phyloP scores from a whole-genome alignment of 1,140 invertebrate genomes.

The Cephus cinctus region DNA sequence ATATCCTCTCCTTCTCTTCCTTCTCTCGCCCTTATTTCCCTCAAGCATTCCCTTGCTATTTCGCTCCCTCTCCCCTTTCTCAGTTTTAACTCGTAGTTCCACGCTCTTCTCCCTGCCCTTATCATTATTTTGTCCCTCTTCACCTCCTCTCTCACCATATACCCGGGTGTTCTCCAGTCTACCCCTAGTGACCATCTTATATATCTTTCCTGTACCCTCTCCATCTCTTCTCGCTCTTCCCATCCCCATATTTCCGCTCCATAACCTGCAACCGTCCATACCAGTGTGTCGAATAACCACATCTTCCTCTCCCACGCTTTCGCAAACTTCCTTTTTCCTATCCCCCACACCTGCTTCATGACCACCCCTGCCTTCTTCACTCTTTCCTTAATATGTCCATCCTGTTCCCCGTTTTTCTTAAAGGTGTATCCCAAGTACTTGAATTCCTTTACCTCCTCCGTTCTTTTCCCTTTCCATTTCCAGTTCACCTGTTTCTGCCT shows the following conservation, averaged over 20 bases:
- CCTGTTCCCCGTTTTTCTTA: not conserved
- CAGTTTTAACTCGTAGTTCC: not conserved
- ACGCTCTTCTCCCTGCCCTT: not conserved
- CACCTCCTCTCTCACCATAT: no score
- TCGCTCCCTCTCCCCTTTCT: not conserved
- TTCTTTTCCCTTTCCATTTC: not conserved
- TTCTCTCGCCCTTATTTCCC: no score
- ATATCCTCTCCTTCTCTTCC: not conserved
- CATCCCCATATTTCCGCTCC: no score
- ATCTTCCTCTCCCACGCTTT: not conserved
- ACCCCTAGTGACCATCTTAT: no score
- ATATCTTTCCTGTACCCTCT: no score
- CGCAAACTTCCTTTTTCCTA: no score
- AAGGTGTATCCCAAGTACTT: not conserved
- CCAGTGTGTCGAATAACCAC: no score
- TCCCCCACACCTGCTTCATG: no score
- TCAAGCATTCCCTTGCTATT: not conserved
- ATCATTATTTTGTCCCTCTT: no score
- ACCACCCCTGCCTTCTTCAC: not conserved
- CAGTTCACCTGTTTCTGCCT: not conserved
- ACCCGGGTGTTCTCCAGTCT: no score
- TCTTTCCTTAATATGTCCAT: not conserved
- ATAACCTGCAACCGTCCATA: no score
- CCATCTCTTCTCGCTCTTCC: not conserved
- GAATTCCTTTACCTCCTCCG: slow-evolving; percentile 1